phyloP scores from a whole-genome alignment of 2,888 invertebrate genomes.

The Nymphalis c-album region DNA sequence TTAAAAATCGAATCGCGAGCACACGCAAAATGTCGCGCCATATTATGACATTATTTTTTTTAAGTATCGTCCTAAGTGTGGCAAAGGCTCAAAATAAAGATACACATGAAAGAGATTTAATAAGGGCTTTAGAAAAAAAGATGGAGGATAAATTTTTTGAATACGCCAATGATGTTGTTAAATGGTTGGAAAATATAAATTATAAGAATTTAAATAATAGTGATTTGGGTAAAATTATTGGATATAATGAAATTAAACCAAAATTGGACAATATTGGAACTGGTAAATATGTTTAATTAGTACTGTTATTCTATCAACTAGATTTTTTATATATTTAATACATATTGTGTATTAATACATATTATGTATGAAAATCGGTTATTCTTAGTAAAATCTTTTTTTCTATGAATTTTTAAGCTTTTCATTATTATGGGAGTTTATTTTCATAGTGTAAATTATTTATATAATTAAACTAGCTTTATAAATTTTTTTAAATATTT shows the following conservation, averaged over 20 bases:
- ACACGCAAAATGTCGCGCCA: slow-evolving; percentile 42
- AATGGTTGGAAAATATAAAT: slow-evolving; percentile 60
- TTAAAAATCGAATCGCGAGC: slow-evolving; percentile 34
- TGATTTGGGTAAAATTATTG: slow-evolving; percentile 56
- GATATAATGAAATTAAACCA: slow-evolving; percentile 62
- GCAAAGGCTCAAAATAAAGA: slow-evolving; percentile 17
- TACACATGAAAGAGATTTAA: slow-evolving; percentile 31
- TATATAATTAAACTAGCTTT: no score
- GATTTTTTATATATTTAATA: no score
- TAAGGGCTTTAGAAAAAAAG: slow-evolving; percentile 47
- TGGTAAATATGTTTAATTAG: slow-evolving; percentile 49
- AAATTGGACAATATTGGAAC: slow-evolving; percentile 42
- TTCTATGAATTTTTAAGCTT: no score
- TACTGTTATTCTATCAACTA: no score
- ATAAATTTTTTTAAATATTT: no score
- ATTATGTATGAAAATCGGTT: background rate
- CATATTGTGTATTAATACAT: no score
- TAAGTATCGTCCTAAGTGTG: slow-evolving; percentile 28
- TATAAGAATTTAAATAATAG: slow-evolving; percentile 58
- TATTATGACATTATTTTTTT: slow-evolving; percentile 40
- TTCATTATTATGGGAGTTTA: no score
- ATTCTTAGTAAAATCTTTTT: no score
- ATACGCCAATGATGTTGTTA: slow-evolving; percentile 44
- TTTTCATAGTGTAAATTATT: no score
- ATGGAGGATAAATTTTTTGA: slow-evolving; percentile 53